Base-by-base conservation (phyloP, 1,140 invertebrate genomes). In the Drosophila pachea region DNA sequence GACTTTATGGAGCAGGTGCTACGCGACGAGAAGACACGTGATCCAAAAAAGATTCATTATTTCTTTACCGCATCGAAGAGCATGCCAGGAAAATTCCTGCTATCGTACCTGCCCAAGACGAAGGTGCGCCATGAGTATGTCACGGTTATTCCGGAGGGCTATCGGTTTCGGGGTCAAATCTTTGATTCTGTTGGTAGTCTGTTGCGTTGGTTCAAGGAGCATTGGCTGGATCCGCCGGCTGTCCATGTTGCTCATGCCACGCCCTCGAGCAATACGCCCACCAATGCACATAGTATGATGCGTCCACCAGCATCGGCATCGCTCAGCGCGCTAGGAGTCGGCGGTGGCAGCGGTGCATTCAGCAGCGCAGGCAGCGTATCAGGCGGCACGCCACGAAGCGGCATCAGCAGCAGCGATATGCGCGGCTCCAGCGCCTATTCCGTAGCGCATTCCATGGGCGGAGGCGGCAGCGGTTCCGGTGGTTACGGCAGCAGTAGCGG, bases 171-270 rank as follows among this genome's bases (percentile, higher is more conserved):
- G 33, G 92, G 94, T 55, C 94, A 97, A 87, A 93, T 95, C 78
- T 99, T 99, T 89, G 94, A 95, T 59, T 94, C 95, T 1, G 90
- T 99, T 0, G 94, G 93, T 58, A 93, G 94, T 2, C 87, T 99
- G 7, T 93, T 99, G 72, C 93, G 95, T 54, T 99, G 98, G 97
- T 99, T 99, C 89, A 99, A 99, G 88, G 96, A 98, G 89, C 97
- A 99, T 88, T 99, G 98, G 91, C 91, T 96, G 52, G 97, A 99
- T 84, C 95, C 97, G 0, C 92, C 96, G 50, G 96, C 96, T 55
- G n/a, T 5, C 89, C 90, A 70, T 91, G 91, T 68, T 53, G 5
- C 90, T 92, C 0, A 92, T 63, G 95, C 94, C 7, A 62, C 65
- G 14, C 93, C 94, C 0, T 94, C 93, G 76, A 92, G 91, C 54